A percentile compares a stretch with the other conserved stretches of the same genome.
Conservation (phyloP, 2,888 invertebrate species). For the Oscheius onirici region DNA sequence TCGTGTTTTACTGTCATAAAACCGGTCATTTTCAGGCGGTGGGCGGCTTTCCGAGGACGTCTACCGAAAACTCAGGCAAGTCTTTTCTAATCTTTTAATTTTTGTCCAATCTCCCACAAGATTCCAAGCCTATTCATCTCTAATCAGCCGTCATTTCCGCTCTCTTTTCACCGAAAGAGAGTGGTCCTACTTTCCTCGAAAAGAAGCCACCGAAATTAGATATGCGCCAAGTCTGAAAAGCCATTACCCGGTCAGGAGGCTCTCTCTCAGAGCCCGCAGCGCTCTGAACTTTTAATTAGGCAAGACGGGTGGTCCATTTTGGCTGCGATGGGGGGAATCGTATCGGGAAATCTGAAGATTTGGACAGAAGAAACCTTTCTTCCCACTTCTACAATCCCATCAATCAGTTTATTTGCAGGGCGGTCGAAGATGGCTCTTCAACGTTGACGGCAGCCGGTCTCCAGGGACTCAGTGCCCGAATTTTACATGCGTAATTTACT, state of each 20-base stretch:
- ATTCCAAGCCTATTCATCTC: no score
- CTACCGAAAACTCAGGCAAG: constrained; percentile 57
- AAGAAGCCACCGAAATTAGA: constrained; percentile 17
- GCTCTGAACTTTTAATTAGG: constrained; percentile 7
- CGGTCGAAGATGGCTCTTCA: constrained; percentile 67
- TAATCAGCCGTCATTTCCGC: neutral
- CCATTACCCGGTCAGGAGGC: constrained; percentile 20
- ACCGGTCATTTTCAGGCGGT: constrained; percentile 37
- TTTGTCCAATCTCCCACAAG: neutral
- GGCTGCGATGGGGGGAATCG: neutral
- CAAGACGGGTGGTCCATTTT: neutral
- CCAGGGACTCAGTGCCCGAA: constrained; percentile 68
- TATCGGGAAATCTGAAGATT: neutral
- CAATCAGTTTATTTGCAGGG: constrained; percentile 31
- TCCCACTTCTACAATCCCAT: neutral
- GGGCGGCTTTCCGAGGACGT: constrained; percentile 67
- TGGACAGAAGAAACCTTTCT: neutral
- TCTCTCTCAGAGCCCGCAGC: neutral
- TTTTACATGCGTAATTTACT: constrained; percentile 60
- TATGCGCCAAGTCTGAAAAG: constrained; percentile 33
- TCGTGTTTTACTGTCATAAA: no score
- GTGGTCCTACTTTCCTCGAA: neutral
- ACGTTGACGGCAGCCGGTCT: constrained; percentile 67
- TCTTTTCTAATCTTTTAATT: no score
- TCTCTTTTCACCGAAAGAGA: neutral